A percentile compares a stretch with the other conserved stretches of the same genome.
These are phyloP conservation scores for Hepsetus odoe DNA, from an alignment of 2,113 vertebrate species.

Conservation along the genomic window DNA sequence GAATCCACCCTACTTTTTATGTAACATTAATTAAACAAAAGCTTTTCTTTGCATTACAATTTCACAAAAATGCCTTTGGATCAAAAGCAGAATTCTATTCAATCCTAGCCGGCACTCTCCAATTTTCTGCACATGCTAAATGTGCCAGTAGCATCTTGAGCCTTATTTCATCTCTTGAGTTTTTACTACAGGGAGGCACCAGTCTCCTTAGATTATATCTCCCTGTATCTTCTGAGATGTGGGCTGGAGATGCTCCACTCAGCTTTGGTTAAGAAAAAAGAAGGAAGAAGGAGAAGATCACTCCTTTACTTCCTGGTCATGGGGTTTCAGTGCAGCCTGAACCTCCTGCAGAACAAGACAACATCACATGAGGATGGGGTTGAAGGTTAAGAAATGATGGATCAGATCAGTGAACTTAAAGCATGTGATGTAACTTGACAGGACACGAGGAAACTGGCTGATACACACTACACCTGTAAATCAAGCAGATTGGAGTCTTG, in stretches of 20 bases:
- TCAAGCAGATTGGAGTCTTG: too few relatives aligned
- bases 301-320: not conserved
- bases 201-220: not conserved
- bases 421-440: not conserved
- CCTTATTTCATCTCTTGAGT: not conserved
- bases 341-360: not conserved
- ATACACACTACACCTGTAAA: not conserved
- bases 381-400: not conserved
- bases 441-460: not conserved
- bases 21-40: not conserved
- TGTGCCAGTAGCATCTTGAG: not conserved
- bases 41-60: too few relatives aligned
- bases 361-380: not conserved
- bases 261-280: conserved; percentile 4
- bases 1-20: not conserved
- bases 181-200: not conserved
- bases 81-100: not conserved
- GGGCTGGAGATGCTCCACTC: not conserved
- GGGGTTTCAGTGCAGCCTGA: conserved; percentile 4
- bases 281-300: conserved; percentile 13
- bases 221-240: not conserved
- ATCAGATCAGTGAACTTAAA: not conserved
- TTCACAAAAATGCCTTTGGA: not conserved
- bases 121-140: not conserved
- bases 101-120: too few relatives aligned